These are phyloP conservation scores for Orthosia incerta DNA, from an alignment of 2,888 invertebrate species.

Conservation along the genomic window DNA sequence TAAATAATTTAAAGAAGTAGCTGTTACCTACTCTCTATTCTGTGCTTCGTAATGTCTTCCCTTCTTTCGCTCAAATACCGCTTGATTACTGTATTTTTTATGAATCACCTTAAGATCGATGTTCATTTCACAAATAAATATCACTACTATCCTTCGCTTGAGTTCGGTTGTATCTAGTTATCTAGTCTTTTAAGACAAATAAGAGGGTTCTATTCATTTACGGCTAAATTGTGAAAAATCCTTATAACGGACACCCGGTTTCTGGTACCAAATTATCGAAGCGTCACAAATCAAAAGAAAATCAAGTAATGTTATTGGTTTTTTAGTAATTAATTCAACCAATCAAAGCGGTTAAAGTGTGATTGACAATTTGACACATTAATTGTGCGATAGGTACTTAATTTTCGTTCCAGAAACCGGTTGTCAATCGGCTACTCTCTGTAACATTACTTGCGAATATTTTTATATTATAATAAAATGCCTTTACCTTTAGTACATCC, in stretches of 20 bases:
- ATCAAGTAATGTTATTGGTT: not conserved
- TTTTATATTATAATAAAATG: conserved; percentile 45
- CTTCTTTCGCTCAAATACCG: conserved; percentile 15
- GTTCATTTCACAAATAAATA: not conserved
- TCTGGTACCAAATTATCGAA: not conserved
- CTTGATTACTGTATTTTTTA: not conserved
- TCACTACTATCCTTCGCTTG: not conserved
- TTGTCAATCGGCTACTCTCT: not conserved
- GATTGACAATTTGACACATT: not conserved
- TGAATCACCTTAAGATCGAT: not conserved
- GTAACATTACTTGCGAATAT: conserved; percentile 29
- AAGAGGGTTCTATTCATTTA: not conserved
- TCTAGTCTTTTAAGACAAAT: not conserved
- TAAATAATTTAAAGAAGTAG: conserved; percentile 1
- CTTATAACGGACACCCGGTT: not conserved
- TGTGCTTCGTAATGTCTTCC: conserved; percentile 32
- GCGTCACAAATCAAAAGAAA: not conserved
- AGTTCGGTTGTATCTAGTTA: not conserved
- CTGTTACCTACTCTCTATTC: not conserved
- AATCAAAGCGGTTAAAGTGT: not conserved
- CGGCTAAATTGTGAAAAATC: not conserved
- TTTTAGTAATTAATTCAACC: not conserved
- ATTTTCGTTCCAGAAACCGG: not conserved
- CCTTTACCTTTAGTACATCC: conserved; percentile 44
- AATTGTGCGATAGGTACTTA: not conserved